Evolutionary conservation across 2,797 vertebrate species (phyloP), one percentile per base, ranked within the genome.

Genomic region (Cyclopterus lumpus): DNA sequence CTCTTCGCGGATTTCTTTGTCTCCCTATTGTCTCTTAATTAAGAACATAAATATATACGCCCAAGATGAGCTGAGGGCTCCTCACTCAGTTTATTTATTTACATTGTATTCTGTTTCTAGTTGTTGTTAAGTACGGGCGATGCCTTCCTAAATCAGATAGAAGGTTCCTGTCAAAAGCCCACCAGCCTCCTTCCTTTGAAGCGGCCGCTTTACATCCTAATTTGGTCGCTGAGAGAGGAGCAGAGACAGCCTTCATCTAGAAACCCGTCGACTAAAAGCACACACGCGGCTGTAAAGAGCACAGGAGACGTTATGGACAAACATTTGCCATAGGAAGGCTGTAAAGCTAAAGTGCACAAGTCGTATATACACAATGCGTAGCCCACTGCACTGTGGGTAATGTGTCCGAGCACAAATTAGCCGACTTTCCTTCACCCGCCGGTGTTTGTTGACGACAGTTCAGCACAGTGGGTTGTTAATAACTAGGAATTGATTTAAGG

Each of bases 361-460:
- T 36, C 5, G 49, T 70, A 76, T 36, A 30, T 61, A n/a, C 53
- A 55, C 58, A 46, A 30, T 49, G 7, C 22, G 22, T 11, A 53
- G n/a, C 49, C 42, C 24, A 24, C 15, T 30, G 62, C 32, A 48
- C 32, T 63, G 40, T 69, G 44, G 68, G 58, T 64, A 24, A 80
- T n/a, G 48, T 67, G 53, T 22, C 44, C 38, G 58, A 81, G 83
- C 85, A 86, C 81, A 89, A 58, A 72, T 54, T 12, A 67, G 44
- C 58, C 30, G 67, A 71, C 10, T 4, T 40, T 38, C 36, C 49
- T 60, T 30, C 24, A 54, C 55, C 15, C 54, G 14, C 4, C 40
- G 16, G 7, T 66, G 40, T 67, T 60, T 75, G 40, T 59, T 32
- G 38, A 46, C 32, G 36, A 61, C 22, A 63, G 34, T 53, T 77